A percentile compares a stretch with the other conserved stretches of the same genome.
phyloP scores from a whole-genome alignment of 2,113 vertebrate species.

The Gobio gobio region DNA sequence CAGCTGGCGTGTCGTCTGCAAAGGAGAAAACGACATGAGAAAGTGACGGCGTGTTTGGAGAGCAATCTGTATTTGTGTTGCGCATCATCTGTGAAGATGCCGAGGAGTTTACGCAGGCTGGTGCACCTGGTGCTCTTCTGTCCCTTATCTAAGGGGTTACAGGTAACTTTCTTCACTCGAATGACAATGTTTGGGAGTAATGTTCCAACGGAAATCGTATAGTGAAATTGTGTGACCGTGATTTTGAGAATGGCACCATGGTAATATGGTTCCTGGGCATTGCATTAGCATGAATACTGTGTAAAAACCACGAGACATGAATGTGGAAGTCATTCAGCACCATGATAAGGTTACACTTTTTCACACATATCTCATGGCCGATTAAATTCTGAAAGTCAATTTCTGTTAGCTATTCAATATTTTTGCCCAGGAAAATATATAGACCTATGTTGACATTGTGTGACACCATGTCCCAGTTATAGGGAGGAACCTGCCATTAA shows the following conservation, averaged over 20 bases:
- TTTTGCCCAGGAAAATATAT: too few species aligned
- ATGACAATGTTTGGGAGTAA: background rate
- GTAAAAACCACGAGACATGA: background rate
- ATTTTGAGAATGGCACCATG: background rate
- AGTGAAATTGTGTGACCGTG: background rate
- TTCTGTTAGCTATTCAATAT: too few species aligned
- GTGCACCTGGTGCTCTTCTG: conserved; percentile 88
- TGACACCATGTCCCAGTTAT: background rate
- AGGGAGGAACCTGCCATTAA: background rate
- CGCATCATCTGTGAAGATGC: conserved; percentile 67
- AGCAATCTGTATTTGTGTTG: background rate
- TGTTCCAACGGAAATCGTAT: background rate
- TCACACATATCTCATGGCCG: background rate
- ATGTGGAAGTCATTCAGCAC: background rate
- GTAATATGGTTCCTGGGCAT: background rate
- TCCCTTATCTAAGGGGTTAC: conserved; percentile 86
- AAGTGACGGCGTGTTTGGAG: conserved; percentile 10
- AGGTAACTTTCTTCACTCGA: conserved; percentile 71
- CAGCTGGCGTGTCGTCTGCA: background rate
- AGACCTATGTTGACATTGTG: background rate
- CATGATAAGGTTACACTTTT: background rate
- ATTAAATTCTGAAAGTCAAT: background rate
- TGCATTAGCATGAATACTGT: background rate
- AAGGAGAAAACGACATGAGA: conserved; percentile 2
- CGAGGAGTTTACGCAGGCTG: conserved; percentile 85